Evolutionary conservation across 2,888 invertebrate genomes (phyloP), one percentile per base, ranked within the genome.

Genomic region (Andrena dorsata): DNA sequence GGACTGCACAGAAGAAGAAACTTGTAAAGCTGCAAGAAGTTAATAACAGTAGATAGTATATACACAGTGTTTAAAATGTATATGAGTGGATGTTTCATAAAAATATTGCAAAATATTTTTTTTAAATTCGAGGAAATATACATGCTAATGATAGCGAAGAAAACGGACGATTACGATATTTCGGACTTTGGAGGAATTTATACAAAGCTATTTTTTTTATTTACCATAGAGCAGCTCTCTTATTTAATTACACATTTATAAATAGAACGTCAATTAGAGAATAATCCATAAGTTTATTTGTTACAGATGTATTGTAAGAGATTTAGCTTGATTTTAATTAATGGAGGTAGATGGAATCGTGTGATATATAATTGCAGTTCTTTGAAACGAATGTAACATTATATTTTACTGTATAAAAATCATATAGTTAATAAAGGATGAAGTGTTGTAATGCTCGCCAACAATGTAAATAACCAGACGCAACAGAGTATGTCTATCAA

Each of bases 231-330:
- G 26, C 4, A 16, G n/a, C 2, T 13, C 10, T 56, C 49, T n/a
- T 56, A 0, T 68, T 63, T 35, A 61, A 68, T 41, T 26, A 80
- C 58, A n/a, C 23, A 72, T 72, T 63, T 56, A 56, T 16, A 61
- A 71, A 66, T 56, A 13, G 20, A 28, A 32, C 4, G n/a, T 23
- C 16, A 63, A n/a, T 23, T 8, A 58, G 13, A 58, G 13, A 10
- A 30, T 35, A n/a, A 0, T 16, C 16, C 26, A 1, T 8, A 70
- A 3, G 23, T 23, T 56, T 56, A 20, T 56, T 56, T 26, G 10
- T 10, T 23, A 26, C 53, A 20, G 20, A 53, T 20, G 20, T 53
- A 20, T n/a, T 20, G 20, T 20, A 53, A 53, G 20, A 20, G 8
- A 20, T 53, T 53, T 51, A 51, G 51, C 51, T 51, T n/a, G n/a